phyloP scores from a whole-genome alignment of 1,140 invertebrate species.

The Atta texana region DNA sequence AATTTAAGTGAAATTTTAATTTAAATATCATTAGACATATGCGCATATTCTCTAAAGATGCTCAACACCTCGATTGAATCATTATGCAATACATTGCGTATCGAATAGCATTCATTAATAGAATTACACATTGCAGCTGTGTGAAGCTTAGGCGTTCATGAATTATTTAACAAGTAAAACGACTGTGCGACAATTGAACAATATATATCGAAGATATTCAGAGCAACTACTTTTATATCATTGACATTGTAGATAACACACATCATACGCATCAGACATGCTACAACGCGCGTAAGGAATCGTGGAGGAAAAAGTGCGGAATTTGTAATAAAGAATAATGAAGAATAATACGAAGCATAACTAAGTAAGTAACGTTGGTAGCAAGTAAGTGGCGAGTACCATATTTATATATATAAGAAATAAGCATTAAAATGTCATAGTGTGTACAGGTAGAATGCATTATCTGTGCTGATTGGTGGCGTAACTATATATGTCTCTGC shows the following conservation, averaged over 20 bases:
- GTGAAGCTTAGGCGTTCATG: background rate
- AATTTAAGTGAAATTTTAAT: constrained; percentile 8
- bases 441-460: constrained; percentile 68
- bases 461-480: constrained; percentile 65
- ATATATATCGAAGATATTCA: constrained; percentile 40
- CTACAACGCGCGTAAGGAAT: constrained; percentile 30
- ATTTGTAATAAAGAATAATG: constrained; percentile 52
- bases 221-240: constrained; percentile 72
- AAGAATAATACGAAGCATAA: constrained; percentile 24
- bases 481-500: constrained; percentile 62
- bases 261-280: constrained; percentile 35
- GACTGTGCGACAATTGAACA: constrained; percentile 40
- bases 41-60: background rate
- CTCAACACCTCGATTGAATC: background rate
- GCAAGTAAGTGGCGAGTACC: constrained; percentile 15
- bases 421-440: constrained; percentile 40
- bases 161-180: constrained; percentile 32
- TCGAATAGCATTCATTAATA: constrained; percentile 16
- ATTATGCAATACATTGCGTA: constrained; percentile 7
- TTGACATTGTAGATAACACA: constrained; percentile 75
- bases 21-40: background rate
- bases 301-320: background rate
- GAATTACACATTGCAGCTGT: background rate
- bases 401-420: constrained; percentile 6
- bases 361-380: constrained; percentile 20